These are phyloP conservation scores for Alligator mississippiensis DNA, from an alignment of 2,113 vertebrate species.

Conservation along the genomic window DNA sequence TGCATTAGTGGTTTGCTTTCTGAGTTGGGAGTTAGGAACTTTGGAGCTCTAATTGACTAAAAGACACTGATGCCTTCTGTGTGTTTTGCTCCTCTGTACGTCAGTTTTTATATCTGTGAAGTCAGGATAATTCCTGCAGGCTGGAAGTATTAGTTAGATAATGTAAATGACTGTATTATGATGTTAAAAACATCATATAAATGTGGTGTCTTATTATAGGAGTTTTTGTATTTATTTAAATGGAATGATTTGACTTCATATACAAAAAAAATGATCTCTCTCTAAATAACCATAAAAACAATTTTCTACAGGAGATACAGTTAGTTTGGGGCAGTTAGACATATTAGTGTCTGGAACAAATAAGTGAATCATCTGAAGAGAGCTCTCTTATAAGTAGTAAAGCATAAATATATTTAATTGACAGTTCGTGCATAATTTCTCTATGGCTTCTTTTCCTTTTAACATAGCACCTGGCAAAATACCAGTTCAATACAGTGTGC, in stretches of 20 bases:
- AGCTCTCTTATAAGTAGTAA: conserved; percentile 63
- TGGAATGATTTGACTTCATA: conserved; percentile 39
- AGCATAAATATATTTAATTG: conserved; percentile 68
- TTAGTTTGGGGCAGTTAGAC: conserved; percentile 61
- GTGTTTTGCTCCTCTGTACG: not conserved
- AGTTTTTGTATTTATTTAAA: conserved; percentile 44
- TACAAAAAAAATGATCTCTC: conserved; percentile 51
- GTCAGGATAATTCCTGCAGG: conserved; percentile 5
- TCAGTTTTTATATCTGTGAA: conserved; percentile 28
- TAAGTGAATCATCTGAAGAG: conserved; percentile 64
- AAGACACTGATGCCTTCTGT: conserved; percentile 1
- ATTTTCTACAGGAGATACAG: conserved; percentile 68
- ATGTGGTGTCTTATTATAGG: conserved; percentile 21
- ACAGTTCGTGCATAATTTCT: conserved; percentile 64
- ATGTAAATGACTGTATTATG: conserved; percentile 14
- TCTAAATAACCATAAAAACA: conserved; percentile 61
- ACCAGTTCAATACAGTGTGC: conserved; percentile 5
- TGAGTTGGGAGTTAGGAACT: not conserved
- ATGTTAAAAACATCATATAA: not conserved
- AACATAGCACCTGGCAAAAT: conserved; percentile 13
- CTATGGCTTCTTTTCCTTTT: conserved; percentile 50
- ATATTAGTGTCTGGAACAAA: conserved; percentile 69
- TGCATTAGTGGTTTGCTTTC: not conserved
- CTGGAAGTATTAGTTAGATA: conserved; percentile 51
- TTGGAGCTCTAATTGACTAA: not conserved